These are phyloP conservation scores for Colaptes auratus DNA, from an alignment of 2,113 vertebrate genomes.

Conservation along the genomic window DNA sequence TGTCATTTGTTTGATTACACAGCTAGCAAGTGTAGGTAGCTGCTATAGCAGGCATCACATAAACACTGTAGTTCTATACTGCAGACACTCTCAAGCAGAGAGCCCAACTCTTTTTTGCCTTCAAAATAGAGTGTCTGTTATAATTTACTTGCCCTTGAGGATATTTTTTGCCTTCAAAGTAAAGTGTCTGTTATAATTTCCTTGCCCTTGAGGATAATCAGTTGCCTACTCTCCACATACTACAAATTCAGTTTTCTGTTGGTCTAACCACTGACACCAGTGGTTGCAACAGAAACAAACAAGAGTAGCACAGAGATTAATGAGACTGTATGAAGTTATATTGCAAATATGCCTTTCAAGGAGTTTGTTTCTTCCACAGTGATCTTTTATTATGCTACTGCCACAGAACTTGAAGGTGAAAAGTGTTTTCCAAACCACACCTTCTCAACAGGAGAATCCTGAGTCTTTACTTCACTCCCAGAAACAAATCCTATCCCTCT, in stretches of 20 bases:
- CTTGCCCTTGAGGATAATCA: too few species aligned
- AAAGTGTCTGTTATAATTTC: too few species aligned
- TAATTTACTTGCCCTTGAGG: not conserved
- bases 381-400: not conserved
- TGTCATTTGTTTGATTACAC: not conserved
- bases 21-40: not conserved
- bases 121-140: not conserved
- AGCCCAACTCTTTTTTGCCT: not conserved
- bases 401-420: not conserved
- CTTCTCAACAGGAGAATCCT: not conserved
- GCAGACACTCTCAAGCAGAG: not conserved
- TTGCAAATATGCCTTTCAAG: not conserved
- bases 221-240: not conserved
- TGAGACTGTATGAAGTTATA: not conserved
- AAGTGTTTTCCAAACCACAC: not conserved
- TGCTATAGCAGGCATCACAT: not conserved
- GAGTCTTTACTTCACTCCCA: not conserved
- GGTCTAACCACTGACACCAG: slow-evolving; percentile 5
- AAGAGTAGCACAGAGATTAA: not conserved
- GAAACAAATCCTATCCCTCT: not conserved
- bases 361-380: rapidly evolving
- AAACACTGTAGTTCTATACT: not conserved
- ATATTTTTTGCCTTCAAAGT: too few species aligned
- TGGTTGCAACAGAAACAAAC: slow-evolving; percentile 16
- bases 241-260: slow-evolving; percentile 20